Evolutionary conservation across 2,888 invertebrate genomes (phyloP).

Genomic region (Pterostichus madidus): DNA sequence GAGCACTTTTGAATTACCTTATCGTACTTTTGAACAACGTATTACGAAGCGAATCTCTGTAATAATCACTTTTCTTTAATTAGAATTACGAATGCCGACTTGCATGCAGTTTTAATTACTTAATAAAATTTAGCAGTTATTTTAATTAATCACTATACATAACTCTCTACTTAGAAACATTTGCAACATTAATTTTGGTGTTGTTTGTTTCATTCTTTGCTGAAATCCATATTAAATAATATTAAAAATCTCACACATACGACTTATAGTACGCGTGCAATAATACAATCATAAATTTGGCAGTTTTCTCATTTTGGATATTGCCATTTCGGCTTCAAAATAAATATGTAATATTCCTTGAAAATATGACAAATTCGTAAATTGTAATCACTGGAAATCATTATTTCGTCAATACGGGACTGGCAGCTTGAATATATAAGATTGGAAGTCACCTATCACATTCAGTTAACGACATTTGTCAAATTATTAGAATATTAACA

Average conservation of each 20-base stretch:
- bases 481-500: conserved; percentile 18
- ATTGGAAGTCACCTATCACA: conserved; percentile 34
- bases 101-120: conserved; percentile 58
- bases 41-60: conserved; percentile 57
- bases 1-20: conserved; percentile 55
- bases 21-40: conserved; percentile 56
- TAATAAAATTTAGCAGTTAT: conserved; percentile 61
- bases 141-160: conserved; percentile 61
- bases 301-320: conserved; percentile 46
- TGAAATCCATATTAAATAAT: conserved; percentile 50
- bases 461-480: conserved; percentile 28
- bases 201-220: conserved; percentile 51
- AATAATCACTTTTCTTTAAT: conserved; percentile 53
- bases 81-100: conserved; percentile 55
- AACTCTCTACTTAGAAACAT: conserved; percentile 61
- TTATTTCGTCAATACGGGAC: conserved; percentile 30
- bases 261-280: conserved; percentile 13
- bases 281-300: conserved; percentile 44
- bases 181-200: conserved; percentile 59
- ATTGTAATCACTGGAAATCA: conserved; percentile 21
- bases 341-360: background rate
- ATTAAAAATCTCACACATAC: conserved; percentile 20
- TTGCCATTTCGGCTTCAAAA: conserved; percentile 33
- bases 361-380: conserved; percentile 21
- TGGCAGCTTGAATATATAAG: conserved; percentile 30